These are phyloP conservation scores for Oreochromis spilurus DNA, from an alignment of 2,113 vertebrate genomes.

Conservation along the genomic window DNA sequence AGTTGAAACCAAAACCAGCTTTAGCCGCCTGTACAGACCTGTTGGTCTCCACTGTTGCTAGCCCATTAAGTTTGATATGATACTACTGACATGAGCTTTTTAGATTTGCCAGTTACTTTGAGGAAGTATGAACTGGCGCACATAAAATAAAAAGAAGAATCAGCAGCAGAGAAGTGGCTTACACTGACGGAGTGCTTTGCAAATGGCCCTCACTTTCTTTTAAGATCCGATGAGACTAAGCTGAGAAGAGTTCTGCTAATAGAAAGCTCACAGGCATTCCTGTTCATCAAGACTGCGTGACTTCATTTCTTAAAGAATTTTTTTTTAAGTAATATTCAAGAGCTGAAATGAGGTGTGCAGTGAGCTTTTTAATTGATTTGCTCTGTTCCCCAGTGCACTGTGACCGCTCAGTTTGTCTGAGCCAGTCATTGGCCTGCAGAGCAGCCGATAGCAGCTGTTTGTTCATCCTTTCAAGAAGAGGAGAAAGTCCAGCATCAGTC, in stretches of 20 bases:
- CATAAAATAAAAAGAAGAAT: not conserved
- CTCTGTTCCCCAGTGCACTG: conserved; percentile 13
- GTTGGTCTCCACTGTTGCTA: not conserved
- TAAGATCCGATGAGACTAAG: not conserved
- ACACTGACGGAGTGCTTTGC: not conserved
- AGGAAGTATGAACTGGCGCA: not conserved
- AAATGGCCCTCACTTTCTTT: not conserved
- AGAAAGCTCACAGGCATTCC: not conserved
- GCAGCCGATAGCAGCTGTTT: conserved; percentile 53
- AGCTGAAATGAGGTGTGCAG: not conserved
- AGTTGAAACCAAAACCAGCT: not conserved
- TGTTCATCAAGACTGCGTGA: not conserved
- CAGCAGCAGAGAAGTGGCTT: not conserved
- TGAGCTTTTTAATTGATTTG: not conserved
- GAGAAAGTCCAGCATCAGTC: conserved; percentile 32
- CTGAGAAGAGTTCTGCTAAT: not conserved
- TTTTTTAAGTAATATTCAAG: not conserved
- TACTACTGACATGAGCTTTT: not conserved
- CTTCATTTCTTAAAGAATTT: not conserved
- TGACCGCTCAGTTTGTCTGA: conserved; percentile 1
- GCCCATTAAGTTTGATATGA: not conserved
- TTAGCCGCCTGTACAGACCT: not conserved
- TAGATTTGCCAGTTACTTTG: not conserved
- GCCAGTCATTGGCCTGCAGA: conserved; percentile 28
- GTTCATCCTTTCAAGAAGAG: conserved; percentile 5